phyloP scores from a whole-genome alignment of 2,113 vertebrate species.

The Hemichromis elongatus region DNA sequence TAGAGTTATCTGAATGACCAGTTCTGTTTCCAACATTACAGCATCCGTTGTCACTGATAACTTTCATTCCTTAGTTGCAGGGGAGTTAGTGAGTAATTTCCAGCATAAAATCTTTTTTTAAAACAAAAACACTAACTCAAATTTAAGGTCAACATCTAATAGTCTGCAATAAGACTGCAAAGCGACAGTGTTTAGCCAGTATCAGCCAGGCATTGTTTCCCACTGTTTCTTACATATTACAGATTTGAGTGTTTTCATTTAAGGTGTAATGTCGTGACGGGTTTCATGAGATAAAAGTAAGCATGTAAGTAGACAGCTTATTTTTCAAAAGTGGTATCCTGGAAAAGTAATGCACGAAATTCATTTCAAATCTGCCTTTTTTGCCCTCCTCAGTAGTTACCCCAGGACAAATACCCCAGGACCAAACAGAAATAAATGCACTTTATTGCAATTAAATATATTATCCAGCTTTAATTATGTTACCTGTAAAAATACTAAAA shows the following conservation, averaged over 20 bases:
- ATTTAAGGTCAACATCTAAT: not conserved
- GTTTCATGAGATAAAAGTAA: not conserved
- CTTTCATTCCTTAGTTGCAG: not conserved
- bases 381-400: conserved; percentile 1
- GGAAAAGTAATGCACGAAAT: conserved; percentile 23
- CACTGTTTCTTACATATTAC: not conserved
- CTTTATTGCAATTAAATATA: not conserved
- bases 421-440: not conserved
- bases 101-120: not conserved
- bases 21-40: not conserved
- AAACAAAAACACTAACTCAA: not conserved
- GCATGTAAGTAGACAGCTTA: conserved; percentile 25
- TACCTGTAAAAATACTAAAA: not conserved
- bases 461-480: not conserved
- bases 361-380: conserved; percentile 34
- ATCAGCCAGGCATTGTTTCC: not conserved
- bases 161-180: not conserved
- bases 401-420: not conserved
- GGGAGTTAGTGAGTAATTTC: not conserved
- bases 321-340: not conserved
- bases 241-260: not conserved
- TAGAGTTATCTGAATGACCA: not conserved
- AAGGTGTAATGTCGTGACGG: conserved; percentile 15
- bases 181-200: not conserved
- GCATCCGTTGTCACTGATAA: not conserved